Conservation (phyloP, 2,113 vertebrate species). For the Colinus virginianus region DNA sequence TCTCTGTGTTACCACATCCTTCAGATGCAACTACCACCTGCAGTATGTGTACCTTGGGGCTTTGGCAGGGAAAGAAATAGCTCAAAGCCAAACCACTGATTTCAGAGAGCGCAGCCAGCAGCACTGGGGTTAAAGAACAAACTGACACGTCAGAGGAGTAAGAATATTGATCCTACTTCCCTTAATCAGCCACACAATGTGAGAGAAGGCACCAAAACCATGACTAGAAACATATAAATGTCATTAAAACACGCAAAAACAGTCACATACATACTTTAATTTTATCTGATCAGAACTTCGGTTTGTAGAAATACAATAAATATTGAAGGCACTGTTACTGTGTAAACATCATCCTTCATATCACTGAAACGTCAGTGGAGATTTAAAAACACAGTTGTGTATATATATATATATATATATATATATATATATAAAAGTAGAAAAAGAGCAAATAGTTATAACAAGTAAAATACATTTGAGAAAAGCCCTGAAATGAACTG, state of each 20-base stretch:
- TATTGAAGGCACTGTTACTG: not conserved
- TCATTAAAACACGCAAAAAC: not conserved
- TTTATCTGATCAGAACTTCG: not conserved
- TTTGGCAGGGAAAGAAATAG: not conserved
- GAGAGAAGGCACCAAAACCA: not conserved
- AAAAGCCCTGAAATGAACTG: not conserved
- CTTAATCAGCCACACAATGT: not conserved
- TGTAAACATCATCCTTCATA: not conserved
- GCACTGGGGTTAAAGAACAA: not conserved
- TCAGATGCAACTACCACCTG: not conserved
- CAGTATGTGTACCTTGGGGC: not conserved
- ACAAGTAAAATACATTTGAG: not conserved
- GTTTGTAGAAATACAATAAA: slow-evolving; percentile 6
- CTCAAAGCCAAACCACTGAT: not conserved
- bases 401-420: too few species aligned
- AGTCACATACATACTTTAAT: slow-evolving; percentile 23
- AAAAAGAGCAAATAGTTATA: not conserved
- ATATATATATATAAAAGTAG: not conserved
- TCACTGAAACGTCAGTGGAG: not conserved
- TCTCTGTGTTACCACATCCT: not conserved
- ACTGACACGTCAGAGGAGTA: not conserved
- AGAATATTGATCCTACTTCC: not conserved
- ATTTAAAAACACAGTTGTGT: not conserved
- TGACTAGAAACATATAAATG: not conserved
- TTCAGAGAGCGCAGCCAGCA: not conserved